Percentiles rank a stretch among this genome's conserved stretches.
Evolutionary conservation across 2,888 invertebrate species (phyloP).

Genomic region (Scelioninae gen. 2): DNA sequence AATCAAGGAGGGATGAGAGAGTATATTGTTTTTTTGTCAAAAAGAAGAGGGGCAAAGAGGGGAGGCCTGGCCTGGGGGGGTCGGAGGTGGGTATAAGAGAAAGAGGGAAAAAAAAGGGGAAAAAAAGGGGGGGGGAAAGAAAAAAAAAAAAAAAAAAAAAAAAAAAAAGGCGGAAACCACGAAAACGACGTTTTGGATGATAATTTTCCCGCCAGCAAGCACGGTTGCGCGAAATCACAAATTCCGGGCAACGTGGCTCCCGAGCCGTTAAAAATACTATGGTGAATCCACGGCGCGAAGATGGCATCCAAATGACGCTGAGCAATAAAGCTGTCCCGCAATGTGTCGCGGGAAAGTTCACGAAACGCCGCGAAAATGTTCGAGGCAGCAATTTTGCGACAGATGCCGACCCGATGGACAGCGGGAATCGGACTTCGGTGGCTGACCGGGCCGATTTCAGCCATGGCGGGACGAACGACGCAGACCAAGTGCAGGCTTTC

Average conservation of each 20-base stretch:
- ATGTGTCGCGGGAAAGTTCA: neutral
- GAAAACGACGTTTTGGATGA: neutral
- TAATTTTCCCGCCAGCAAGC: neutral
- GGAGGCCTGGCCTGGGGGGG: no score
- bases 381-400: neutral
- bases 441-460: conserved; percentile 22
- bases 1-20: neutral
- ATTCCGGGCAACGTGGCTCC: conserved; percentile 17
- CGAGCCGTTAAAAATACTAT: conserved; percentile 9
- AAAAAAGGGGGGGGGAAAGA: no score
- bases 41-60: no score
- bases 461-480: conserved; percentile 45
- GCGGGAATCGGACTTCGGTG: conserved; percentile 3
- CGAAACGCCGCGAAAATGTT: neutral
- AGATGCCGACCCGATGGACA: neutral
- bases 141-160: no score
- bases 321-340: conserved; percentile 12
- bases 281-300: conserved; percentile 25
- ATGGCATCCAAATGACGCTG: conserved; percentile 46
- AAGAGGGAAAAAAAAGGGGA: no score
- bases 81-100: no score
- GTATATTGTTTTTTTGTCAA: no score
- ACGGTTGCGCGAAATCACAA: neutral
- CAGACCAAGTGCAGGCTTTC: conserved; percentile 60
- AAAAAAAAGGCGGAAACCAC: neutral